Conservation (phyloP, 64 coral and sea anemone genomes). For the Stichodactyla helianthus region DNA sequence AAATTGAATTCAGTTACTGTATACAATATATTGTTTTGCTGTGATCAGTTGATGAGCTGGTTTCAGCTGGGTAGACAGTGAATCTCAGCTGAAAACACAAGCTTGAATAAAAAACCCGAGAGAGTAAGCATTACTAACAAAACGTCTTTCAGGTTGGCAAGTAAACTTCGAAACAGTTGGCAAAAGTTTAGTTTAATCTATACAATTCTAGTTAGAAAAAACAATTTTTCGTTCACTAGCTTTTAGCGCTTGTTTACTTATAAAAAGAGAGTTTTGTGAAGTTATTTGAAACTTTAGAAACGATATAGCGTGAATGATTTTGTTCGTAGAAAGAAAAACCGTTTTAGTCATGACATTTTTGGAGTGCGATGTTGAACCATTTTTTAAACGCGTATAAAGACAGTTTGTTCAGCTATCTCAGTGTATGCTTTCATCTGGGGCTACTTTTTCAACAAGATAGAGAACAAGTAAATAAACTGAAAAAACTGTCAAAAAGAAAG, state of each 20-base stretch:
- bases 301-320: no score
- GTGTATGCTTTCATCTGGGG: no score
- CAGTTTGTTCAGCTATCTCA: no score
- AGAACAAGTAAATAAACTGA: no score
- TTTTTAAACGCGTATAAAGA: no score
- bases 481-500: no score
- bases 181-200: not conserved
- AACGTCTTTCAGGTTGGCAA: not conserved
- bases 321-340: no score
- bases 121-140: not conserved
- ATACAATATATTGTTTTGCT: no score
- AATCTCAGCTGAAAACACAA: not conserved
- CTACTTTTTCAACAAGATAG: no score
- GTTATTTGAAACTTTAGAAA: no score
- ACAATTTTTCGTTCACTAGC: not conserved
- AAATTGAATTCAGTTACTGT: not conserved
- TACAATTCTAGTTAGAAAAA: not conserved
- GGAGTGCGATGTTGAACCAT: no score
- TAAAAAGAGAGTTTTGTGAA: not conserved
- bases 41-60: not conserved
- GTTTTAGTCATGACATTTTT: no score
- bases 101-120: not conserved
- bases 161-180: slow-evolving; percentile 2
- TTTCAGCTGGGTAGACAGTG: not conserved
- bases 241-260: not conserved